These are phyloP conservation scores for Aurelia aurita complex sp. Pacific DNA, from an alignment of 30 jellyfish, hydroid and myxozoan genomes.

Conservation along the genomic window DNA sequence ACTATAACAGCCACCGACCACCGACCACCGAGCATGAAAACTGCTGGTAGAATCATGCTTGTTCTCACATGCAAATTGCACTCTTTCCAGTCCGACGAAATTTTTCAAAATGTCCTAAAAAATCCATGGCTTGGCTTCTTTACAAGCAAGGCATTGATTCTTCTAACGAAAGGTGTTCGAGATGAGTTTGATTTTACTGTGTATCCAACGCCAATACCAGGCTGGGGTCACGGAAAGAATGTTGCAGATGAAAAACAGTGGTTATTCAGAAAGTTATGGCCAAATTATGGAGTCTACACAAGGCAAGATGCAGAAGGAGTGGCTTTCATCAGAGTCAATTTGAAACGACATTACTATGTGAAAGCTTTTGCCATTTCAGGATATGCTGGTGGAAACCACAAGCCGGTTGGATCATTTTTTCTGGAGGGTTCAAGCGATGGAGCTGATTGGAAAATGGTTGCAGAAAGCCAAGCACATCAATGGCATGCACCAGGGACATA, in stretches of 20 bases:
- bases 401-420: background rate
- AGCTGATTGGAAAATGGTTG: conserved; percentile 9
- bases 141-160: too few species aligned
- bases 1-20: too few species aligned
- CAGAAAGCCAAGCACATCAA: background rate
- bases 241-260: conserved; percentile 21
- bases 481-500: conserved; percentile 47
- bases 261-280: background rate
- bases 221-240: conserved; percentile 19
- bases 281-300: background rate
- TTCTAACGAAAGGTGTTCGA: conserved; percentile 5
- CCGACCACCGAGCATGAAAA: too few species aligned
- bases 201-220: conserved; percentile 14
- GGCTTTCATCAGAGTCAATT: background rate
- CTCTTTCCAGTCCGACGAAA: too few species aligned
- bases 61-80: too few species aligned
- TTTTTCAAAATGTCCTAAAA: too few species aligned
- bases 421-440: conserved; percentile 3
- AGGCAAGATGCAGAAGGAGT: conserved; percentile 3
- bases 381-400: background rate
- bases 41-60: too few species aligned
- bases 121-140: too few species aligned
- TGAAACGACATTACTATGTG: conserved; percentile 2
- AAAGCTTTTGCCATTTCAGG: conserved; percentile 1
- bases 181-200: conserved; percentile 23